Conservation (phyloP, 1,140 invertebrate genomes). For the Aphelenchoides fujianensis region DNA sequence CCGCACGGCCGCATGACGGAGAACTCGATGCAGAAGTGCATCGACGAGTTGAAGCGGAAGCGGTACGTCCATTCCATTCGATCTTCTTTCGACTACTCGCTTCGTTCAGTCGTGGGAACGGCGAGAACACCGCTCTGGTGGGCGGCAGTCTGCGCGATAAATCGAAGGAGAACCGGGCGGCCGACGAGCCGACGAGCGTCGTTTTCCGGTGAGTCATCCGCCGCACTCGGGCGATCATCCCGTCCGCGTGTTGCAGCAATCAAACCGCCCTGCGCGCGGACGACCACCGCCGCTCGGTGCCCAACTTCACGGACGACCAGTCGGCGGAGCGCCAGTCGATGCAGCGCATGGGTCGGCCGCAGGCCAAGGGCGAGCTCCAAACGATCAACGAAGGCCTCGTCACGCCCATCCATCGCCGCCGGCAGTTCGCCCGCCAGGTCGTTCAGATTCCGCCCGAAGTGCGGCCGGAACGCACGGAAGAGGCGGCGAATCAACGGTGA, state of each 20-base stretch:
- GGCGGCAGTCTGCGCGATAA: background rate
- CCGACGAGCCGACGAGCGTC: background rate
- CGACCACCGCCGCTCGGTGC: slow-evolving; percentile 3
- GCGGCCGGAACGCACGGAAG: too few species aligned
- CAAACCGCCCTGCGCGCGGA: background rate
- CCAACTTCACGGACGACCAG: slow-evolving; percentile 1
- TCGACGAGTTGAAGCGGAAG: slow-evolving; percentile 45
- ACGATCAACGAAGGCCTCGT: slow-evolving; percentile 55
- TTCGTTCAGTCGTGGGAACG: background rate
- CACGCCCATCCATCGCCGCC: slow-evolving; percentile 50
- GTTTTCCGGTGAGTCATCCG: background rate
- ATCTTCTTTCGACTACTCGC: too few species aligned
- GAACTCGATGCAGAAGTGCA: slow-evolving; percentile 39
- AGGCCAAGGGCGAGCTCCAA: slow-evolving; percentile 23
- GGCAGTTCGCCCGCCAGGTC: slow-evolving; percentile 25
- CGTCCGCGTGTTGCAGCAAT: background rate
- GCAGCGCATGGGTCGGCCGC: background rate
- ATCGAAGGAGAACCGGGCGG: too few species aligned
- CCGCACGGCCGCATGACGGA: slow-evolving; percentile 29
- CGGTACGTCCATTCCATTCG: slow-evolving; percentile 31
- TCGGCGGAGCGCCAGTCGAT: background rate
- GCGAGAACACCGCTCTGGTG: background rate
- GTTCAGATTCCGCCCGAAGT: too few species aligned
- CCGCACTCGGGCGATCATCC: background rate
- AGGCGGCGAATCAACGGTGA: too few species aligned